A percentile compares a stretch with the other conserved stretches of the same genome.
These are phyloP conservation scores for Cynaeus angustus DNA, from an alignment of 2,888 invertebrate genomes.

Conservation along the genomic window DNA sequence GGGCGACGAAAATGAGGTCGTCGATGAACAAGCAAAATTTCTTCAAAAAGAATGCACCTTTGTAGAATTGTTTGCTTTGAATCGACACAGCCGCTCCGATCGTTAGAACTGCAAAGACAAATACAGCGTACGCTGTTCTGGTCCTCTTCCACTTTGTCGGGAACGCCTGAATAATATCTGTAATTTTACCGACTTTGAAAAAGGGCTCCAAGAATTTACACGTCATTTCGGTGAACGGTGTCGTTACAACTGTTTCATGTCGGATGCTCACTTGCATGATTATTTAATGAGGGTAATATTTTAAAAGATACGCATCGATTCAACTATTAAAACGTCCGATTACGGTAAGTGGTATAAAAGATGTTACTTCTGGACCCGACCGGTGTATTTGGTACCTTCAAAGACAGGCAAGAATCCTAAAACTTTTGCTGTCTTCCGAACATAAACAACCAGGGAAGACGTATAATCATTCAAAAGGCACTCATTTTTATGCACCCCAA, in stretches of 20 bases:
- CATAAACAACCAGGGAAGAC: too few species aligned
- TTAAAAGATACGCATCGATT: conserved; percentile 1
- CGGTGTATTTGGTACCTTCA: too few species aligned
- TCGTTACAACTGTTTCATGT: background rate
- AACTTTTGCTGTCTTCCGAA: too few species aligned
- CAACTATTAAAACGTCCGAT: background rate
- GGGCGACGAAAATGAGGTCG: background rate
- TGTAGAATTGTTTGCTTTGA: background rate
- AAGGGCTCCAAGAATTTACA: background rate
- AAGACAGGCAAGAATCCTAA: too few species aligned
- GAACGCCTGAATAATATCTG: background rate
- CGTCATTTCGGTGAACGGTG: background rate
- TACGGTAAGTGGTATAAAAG: too few species aligned
- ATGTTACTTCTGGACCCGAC: too few species aligned
- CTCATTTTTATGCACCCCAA: too few species aligned
- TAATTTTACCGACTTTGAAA: background rate
- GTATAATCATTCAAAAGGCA: too few species aligned
- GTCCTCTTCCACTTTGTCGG: background rate
- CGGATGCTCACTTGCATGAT: background rate
- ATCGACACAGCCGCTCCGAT: background rate
- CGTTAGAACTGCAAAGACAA: background rate
- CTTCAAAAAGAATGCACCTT: background rate
- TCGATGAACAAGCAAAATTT: background rate
- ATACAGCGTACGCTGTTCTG: background rate
- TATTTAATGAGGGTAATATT: background rate